Base-by-base conservation (phyloP, 2,888 invertebrate genomes). In the Mesorhabditis sp. region DNA sequence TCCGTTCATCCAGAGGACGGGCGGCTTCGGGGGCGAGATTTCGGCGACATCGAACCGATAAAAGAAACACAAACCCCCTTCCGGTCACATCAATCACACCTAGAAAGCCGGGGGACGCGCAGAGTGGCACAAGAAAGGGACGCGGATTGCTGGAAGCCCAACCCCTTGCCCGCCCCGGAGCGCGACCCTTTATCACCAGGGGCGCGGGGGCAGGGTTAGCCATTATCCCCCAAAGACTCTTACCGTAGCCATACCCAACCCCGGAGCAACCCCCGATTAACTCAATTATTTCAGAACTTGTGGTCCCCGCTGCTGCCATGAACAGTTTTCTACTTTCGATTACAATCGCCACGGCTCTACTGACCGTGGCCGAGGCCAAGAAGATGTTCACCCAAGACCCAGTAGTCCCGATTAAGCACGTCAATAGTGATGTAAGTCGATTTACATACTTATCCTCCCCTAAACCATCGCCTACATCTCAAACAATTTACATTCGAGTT, bases 301-400 rank as follows among this genome's bases (percentile, higher is more conserved):
- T 10, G 58, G 7, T 13, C n/a, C 28, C 28, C 28, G 28, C 28
- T 28, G 28, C 28, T 28, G 28, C 28, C 28, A 28, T 28, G 28
- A 28, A 28, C 28, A 28, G 28, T 28, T 28, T 28, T 28, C 28
- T 28, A 28, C 28, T 28, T 28, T 28, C 28, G 28, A 28, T 28
- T 28, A 28, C 28, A 28, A 28, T 28, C 28, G 28, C 28, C 28
- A 28, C 28, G 28, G 28, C 28, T 28, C 28, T 28, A 28, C 28
- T 28, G 28, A 28, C 28, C 28, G 28, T 28, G 28, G 58, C n/a
- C 58, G 58, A 50, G n/a, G 58, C 58, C 58, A 50, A 50, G 58
- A 50, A 50, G 58, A 50, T 50, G 58, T 50, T 50, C 58, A 50
- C 58, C 58, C 58, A 50, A 50, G 58, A 50, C 58, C 58, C 58